Conservation (phyloP, 2,113 vertebrate species). For the Gulo gulo region DNA sequence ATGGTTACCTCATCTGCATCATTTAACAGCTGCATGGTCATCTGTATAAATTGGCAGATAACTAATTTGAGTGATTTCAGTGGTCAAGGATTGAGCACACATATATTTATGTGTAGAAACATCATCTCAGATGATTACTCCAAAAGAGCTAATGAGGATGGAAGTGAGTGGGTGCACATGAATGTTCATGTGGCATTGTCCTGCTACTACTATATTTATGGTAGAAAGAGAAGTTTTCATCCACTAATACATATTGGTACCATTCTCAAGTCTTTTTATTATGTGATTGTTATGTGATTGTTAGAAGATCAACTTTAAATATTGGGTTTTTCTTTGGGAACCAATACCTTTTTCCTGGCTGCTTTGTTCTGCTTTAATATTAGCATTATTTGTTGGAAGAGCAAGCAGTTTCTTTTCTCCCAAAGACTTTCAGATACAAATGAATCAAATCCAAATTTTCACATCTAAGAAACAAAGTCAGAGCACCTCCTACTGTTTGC, state of each 20-base stretch:
- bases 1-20: slow-evolving; percentile 75
- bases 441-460: not conserved
- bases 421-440: slow-evolving; percentile 15
- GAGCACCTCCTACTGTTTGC: slow-evolving; percentile 60
- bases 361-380: slow-evolving; percentile 78
- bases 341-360: slow-evolving; percentile 70
- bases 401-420: slow-evolving; percentile 51
- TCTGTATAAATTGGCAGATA: slow-evolving; percentile 24
- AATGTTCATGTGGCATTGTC: not conserved
- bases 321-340: slow-evolving; percentile 63
- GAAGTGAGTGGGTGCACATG: not conserved
- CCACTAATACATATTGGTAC: not conserved
- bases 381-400: slow-evolving; percentile 75
- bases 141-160: not conserved
- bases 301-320: slow-evolving; percentile 63
- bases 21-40: slow-evolving; percentile 67
- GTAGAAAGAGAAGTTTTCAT: not conserved
- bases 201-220: not conserved
- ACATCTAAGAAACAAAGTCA: slow-evolving; percentile 47
- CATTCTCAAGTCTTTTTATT: slow-evolving; percentile 23
- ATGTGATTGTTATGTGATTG: not conserved
- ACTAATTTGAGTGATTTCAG: slow-evolving; percentile 60
- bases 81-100: not conserved
- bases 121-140: not conserved
- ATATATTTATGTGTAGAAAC: slow-evolving; percentile 42